These are phyloP conservation scores for Elanoides forficatus DNA, from an alignment of 2,113 vertebrate species.

Conservation along the genomic window DNA sequence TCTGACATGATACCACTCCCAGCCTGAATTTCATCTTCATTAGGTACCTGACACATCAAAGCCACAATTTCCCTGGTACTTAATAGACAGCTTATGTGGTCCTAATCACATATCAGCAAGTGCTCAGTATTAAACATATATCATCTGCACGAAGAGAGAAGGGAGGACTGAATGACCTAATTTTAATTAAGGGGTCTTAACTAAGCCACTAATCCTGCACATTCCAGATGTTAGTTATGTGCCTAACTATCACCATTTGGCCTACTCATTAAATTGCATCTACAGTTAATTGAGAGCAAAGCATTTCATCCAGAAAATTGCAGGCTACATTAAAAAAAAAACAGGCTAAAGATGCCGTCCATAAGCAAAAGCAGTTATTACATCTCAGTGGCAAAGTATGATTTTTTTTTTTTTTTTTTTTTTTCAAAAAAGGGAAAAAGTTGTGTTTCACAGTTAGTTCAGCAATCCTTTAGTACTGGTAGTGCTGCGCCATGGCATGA, in stretches of 20 bases:
- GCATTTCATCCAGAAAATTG: neutral
- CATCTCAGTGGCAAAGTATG: neutral
- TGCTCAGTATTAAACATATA: neutral
- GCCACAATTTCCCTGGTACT: neutral
- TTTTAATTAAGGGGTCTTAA: neutral
- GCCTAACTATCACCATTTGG: neutral
- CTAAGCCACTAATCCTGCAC: neutral
- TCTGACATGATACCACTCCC: neutral
- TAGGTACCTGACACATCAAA: conserved; percentile 33
- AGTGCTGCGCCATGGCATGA: neutral
- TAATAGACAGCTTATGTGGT: neutral
- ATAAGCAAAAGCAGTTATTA: neutral
- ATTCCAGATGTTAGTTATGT: neutral
- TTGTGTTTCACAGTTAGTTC: neutral
- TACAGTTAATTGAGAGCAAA: neutral
- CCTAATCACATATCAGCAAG: neutral
- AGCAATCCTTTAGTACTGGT: neutral
- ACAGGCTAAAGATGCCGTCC: rapidly evolving
- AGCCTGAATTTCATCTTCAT: conserved; percentile 18
- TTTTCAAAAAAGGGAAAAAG: neutral
- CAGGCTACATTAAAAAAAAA: neutral
- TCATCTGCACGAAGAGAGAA: neutral
- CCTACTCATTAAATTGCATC: neutral
- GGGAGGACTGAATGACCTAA: neutral
- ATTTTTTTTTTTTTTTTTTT: neutral